Conservation (phyloP, 1,140 invertebrate species). For the Tribolium castaneum region DNA sequence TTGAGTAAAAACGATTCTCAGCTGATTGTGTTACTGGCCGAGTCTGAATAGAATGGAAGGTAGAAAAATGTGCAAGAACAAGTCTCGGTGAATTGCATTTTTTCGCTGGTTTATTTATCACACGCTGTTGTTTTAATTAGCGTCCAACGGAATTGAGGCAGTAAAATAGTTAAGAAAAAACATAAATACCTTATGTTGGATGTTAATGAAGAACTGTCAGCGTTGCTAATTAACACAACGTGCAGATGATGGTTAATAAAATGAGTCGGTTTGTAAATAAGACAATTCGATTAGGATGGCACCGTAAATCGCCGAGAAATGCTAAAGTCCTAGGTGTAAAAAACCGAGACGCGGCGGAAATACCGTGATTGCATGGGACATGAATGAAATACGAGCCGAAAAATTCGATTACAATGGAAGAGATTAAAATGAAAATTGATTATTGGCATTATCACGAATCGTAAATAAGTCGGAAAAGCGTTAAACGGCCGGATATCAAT, state of each 20-base stretch:
- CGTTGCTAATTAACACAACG: constrained; percentile 21
- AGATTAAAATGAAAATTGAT: constrained; percentile 40
- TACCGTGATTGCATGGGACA: constrained; percentile 1
- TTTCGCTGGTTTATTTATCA: constrained; percentile 1
- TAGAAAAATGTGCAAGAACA: background rate
- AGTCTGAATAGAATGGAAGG: background rate
- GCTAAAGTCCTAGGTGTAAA: background rate
- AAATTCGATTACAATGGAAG: constrained; percentile 36
- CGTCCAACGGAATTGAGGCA: background rate
- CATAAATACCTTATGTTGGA: constrained; percentile 15
- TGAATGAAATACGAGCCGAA: constrained; percentile 26
- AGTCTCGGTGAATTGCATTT: background rate
- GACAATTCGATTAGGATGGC: background rate
- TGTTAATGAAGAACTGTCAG: constrained; percentile 16
- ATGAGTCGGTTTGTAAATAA: background rate
- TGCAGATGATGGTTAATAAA: constrained; percentile 23
- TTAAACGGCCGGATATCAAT: constrained; percentile 5
- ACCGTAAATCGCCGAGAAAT: background rate
- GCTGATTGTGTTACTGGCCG: background rate
- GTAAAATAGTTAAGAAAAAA: background rate
- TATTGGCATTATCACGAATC: constrained; percentile 20
- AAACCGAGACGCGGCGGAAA: background rate
- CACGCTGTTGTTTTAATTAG: constrained; percentile 20
- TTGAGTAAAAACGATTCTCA: constrained; percentile 1
- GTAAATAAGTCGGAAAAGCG: background rate